Base-by-base conservation (phyloP, 2,113 vertebrate genomes). In the Psammodynastes pulverulentus region DNA sequence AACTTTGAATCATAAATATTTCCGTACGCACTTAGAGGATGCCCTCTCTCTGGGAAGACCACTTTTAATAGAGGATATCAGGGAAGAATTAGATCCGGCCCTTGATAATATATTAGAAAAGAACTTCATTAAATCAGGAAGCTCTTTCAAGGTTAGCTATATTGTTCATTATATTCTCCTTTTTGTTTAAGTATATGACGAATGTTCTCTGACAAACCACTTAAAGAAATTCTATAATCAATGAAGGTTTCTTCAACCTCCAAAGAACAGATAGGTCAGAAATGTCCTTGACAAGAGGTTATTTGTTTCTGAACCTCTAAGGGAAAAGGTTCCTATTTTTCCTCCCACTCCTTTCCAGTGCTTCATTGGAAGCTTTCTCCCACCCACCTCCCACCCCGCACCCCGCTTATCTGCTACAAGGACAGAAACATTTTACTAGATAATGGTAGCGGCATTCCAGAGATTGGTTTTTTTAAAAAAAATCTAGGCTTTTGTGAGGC, bases 81-180 rank as follows among this genome's bases (percentile, higher is more conserved):
- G 94, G 26, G 98, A 98, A 95, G 97, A 98, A 72, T 52, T 98
- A 94, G 98, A 98, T 94, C 98, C 97, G 48, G 97, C 96, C 7
- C 95, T 98, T 95, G 97, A 98, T 94, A 98, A 98, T 45, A 39
- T 98, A 85, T 94, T 98, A 91, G 98, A 98, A 93, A 98, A 98
- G 95, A 98, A 98, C 95, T 98, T 98, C 91, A 97, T 98, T 29
- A 98, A 98, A 89, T 97, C 97, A 54, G 98, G 98, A 93, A 95
- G 96, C 45, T 90, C 96, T 90, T 97, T 96, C 95, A 98, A 98
- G 97, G 97, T 97, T 93, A 96, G 96, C 94, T 93, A 93, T 34
- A 4, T 58, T 58, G 62, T 79, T 92, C 88, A 1, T 34, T 24
- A 10, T 7, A 12, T n/a, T 23, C 7, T 9, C 58, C 88, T 26